Base-by-base conservation (phyloP, 1,140 invertebrate species). In the Amyelois transitella region DNA sequence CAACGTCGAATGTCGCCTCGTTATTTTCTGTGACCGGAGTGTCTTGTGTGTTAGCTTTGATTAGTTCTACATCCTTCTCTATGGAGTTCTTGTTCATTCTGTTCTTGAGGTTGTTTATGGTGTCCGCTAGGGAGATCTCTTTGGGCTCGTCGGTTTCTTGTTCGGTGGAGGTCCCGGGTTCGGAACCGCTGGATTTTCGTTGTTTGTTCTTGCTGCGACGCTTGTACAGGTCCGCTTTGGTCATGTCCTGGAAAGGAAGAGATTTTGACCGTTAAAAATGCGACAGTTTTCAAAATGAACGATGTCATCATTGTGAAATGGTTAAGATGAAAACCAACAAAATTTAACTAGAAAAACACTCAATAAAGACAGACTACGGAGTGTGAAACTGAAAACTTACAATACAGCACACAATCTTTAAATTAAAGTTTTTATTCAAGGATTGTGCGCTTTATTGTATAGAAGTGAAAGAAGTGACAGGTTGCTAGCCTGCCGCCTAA, bases 141-240 rank as follows among this genome's bases (percentile, higher is more conserved):
- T 71, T 67, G 1, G 51, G 18, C 0, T 78, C 72, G 5, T 75
- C 71, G 0, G 51, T 17, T 1, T 71, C 68, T 6, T 52, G 55
- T 8, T 73, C 70, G 7, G 28, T 38, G 0, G 81, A 77, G 2
- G 73, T 71, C 7, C 62, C 58, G 0, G 72, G 66, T 47, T 81
- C 81, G 25, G 73, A 77, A 0, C 64, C 59, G 21, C 69, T 72
- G 0, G 77, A 78, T 14, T 68, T 61, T 1, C 75, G 63, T 24
- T 75, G 79, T 50, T 83, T 86, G 67, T 77, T 86, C 57, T 87
- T 87, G 58, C 65, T 77, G 5, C 84, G 69, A 0, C 84, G 76
- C 51, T 87, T 86, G 71, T 87, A 87, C 0, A 87, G 69, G 12
- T 87, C 82, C 0, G 84, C 84, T 75, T 87, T 84, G 25, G 82